Conservation (phyloP, 2,888 invertebrate genomes). For the Orthosia gothica region DNA sequence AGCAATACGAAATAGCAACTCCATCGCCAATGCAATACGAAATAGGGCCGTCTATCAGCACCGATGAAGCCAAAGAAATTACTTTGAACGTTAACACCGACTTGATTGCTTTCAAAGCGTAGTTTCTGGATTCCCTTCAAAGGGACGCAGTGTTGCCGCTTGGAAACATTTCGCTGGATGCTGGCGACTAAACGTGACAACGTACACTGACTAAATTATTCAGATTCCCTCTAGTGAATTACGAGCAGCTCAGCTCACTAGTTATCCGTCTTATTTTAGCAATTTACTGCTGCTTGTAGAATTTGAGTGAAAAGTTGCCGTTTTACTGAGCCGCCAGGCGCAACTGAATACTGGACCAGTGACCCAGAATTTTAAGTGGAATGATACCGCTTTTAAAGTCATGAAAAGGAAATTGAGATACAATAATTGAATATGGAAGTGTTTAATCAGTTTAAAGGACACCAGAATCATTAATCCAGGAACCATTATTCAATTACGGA, state of each 20-base stretch:
- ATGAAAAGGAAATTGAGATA: constrained; percentile 15
- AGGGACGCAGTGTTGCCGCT: constrained; percentile 76
- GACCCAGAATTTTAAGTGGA: constrained; percentile 22
- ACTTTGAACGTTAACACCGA: constrained; percentile 83
- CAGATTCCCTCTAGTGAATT: constrained; percentile 76
- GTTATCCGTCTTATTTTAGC: constrained; percentile 68
- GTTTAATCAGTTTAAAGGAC: constrained; percentile 23
- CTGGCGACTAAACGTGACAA: constrained; percentile 79
- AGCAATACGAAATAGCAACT: constrained; percentile 55
- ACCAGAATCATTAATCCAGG: constrained; percentile 27
- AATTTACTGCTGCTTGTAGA: constrained; percentile 58
- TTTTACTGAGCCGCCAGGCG: constrained; percentile 15
- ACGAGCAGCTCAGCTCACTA: constrained; percentile 61
- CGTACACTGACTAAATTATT: constrained; percentile 77
- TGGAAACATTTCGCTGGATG: constrained; percentile 78
- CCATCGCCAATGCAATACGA: constrained; percentile 60
- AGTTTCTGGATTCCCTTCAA: constrained; percentile 77
- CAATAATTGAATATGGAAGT: constrained; percentile 13
- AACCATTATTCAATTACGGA: constrained; percentile 45
- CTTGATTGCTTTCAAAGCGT: constrained; percentile 82
- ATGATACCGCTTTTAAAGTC: constrained; percentile 17
- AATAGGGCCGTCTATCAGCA: constrained; percentile 69
- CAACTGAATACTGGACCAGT: constrained; percentile 10
- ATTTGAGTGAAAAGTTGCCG: constrained; percentile 48
- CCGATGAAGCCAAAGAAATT: constrained; percentile 84